Conservation (phyloP, 2,888 invertebrate genomes). For the Nemotelus pantherinus region DNA sequence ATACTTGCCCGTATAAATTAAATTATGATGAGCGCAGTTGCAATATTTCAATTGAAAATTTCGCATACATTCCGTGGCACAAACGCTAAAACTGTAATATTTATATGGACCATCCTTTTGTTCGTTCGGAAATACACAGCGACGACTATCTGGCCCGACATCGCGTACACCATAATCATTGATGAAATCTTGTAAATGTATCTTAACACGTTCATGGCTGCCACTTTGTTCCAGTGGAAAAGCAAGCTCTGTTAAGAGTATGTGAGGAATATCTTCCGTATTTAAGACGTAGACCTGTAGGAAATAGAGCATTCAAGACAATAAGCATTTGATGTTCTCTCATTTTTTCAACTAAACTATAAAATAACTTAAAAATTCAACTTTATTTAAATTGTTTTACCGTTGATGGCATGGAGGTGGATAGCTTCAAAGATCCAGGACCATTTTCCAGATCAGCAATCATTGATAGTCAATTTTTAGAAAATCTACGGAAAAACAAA, state of each 20-base stretch:
- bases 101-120: constrained; percentile 68
- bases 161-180: constrained; percentile 73
- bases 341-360: not conserved
- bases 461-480: too few relatives aligned
- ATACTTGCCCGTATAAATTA: constrained; percentile 69
- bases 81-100: constrained; percentile 77
- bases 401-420: too few relatives aligned
- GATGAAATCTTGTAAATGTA: constrained; percentile 69
- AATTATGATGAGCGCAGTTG: constrained; percentile 74
- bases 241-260: constrained; percentile 52
- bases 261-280: constrained; percentile 60
- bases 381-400: too few relatives aligned
- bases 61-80: constrained; percentile 75
- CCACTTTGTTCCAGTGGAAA: constrained; percentile 46
- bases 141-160: constrained; percentile 70
- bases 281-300: constrained; percentile 57
- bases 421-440: too few relatives aligned
- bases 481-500: too few relatives aligned
- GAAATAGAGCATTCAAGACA: not conserved
- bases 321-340: not conserved
- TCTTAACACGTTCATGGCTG: constrained; percentile 49
- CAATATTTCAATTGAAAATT: constrained; percentile 70
- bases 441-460: too few relatives aligned
- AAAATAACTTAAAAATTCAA: not conserved
- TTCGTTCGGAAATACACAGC: constrained; percentile 77